Evolutionary conservation across 2,797 vertebrate genomes (phyloP).

Genomic region (Hylomyscus alleni): DNA sequence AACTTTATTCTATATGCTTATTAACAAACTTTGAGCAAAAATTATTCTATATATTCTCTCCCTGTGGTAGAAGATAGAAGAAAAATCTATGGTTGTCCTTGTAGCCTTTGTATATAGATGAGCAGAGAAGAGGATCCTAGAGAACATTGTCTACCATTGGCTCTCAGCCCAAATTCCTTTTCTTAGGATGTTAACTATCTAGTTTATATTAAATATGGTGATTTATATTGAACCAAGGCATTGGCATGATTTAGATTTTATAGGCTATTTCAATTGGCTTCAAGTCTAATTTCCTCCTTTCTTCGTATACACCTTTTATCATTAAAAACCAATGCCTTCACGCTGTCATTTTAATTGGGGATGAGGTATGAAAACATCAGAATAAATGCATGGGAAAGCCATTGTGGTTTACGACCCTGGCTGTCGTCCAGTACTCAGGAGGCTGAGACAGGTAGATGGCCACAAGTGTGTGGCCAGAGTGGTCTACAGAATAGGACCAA

Average conservation of each 20-base stretch:
- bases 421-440: neutral
- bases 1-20: neutral
- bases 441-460: neutral
- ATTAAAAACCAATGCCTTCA: neutral
- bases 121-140: neutral
- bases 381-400: conserved; percentile 51
- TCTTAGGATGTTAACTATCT: neutral
- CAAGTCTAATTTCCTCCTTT: neutral
- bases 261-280: neutral
- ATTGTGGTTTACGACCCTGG: no score
- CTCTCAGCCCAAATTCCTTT: conserved; percentile 40
- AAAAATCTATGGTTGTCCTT: neutral
- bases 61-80: neutral
- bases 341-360: conserved; percentile 22
- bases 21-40: conserved; percentile 44
- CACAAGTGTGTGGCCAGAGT: neutral
- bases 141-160: neutral
- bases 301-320: neutral
- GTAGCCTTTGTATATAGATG: neutral
- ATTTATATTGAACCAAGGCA: neutral
- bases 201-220: conserved; percentile 38
- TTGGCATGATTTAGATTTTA: conserved; percentile 20
- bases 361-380: neutral
- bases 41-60: neutral
- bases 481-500: neutral